Evolutionary conservation across 2,888 invertebrate genomes (phyloP).

Genomic region (Lasioglossum pauxillum): DNA sequence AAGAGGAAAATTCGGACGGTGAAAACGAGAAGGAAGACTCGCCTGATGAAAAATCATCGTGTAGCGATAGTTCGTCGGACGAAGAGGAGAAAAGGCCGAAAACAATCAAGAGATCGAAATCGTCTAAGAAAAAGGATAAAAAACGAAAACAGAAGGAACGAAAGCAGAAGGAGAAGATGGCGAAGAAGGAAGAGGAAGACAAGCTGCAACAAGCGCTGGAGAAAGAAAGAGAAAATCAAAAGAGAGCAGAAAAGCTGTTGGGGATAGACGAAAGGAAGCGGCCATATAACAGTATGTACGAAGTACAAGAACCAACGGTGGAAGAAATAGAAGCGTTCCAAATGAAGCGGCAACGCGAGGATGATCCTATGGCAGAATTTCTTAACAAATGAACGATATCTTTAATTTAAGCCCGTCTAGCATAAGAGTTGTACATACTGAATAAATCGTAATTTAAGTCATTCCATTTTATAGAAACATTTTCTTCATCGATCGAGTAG

Average conservation of each 20-base stretch:
- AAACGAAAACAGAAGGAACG: constrained; percentile 77
- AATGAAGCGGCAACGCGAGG: constrained; percentile 92
- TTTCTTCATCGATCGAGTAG: too few species aligned
- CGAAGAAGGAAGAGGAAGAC: constrained; percentile 83
- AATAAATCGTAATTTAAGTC: neutral
- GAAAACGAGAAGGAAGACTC: constrained; percentile 57
- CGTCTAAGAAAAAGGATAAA: constrained; percentile 70
- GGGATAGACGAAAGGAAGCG: constrained; percentile 95
- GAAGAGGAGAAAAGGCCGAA: constrained; percentile 60
- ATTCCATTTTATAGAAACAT: neutral
- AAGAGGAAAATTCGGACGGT: constrained; percentile 73
- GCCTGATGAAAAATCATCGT: constrained; percentile 41
- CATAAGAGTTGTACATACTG: constrained; percentile 15
- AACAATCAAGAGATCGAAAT: constrained; percentile 62
- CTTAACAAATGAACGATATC: constrained; percentile 83
- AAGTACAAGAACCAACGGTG: constrained; percentile 93
- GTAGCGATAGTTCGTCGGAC: constrained; percentile 60
- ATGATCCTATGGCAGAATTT: constrained; percentile 97
- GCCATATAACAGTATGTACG: constrained; percentile 96
- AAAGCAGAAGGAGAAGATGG: constrained; percentile 80
- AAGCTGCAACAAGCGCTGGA: constrained; percentile 88
- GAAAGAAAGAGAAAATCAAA: constrained; percentile 87
- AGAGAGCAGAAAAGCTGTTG: constrained; percentile 88
- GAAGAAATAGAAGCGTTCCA: constrained; percentile 97
- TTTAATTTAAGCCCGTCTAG: neutral